A percentile compares a stretch with the other conserved stretches of the same genome.
Evolutionary conservation across 2,113 vertebrate genomes (phyloP).

Genomic region (Willisornis vidua): DNA sequence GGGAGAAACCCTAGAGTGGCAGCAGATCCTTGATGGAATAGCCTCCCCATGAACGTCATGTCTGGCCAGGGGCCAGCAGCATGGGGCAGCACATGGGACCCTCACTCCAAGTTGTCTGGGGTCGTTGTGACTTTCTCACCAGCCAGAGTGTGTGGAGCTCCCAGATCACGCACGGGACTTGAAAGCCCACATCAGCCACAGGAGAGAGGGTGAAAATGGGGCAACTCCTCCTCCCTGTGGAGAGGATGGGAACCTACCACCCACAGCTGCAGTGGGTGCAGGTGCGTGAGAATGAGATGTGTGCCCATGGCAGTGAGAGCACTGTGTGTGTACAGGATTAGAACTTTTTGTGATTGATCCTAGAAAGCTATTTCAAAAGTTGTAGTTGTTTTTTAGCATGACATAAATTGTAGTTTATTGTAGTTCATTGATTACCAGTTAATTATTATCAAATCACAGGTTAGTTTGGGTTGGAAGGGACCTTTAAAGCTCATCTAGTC

Average conservation of each 20-base stretch:
- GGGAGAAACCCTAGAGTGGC: background rate
- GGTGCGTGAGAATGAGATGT: background rate
- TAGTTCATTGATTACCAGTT: background rate
- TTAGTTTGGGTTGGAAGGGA: background rate
- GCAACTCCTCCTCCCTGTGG: background rate
- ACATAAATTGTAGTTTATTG: background rate
- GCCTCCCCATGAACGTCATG: rapidly evolving
- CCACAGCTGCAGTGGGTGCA: background rate
- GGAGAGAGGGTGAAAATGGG: background rate
- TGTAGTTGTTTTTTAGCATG: background rate
- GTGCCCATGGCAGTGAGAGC: rapidly evolving
- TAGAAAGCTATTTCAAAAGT: background rate
- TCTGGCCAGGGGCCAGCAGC: rapidly evolving
- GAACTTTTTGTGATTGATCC: background rate
- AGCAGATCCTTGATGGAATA: background rate
- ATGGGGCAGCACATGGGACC: background rate
- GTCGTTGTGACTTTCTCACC: background rate
- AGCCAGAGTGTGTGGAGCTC: background rate
- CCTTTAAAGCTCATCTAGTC: background rate
- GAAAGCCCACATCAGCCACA: background rate
- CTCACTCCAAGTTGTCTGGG: rapidly evolving
- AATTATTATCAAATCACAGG: background rate
- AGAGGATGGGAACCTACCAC: background rate
- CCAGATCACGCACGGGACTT: rapidly evolving
- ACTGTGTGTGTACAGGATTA: rapidly evolving